Base-by-base conservation (phyloP, 2,797 vertebrate species). In the Enteromius paludinosus region DNA sequence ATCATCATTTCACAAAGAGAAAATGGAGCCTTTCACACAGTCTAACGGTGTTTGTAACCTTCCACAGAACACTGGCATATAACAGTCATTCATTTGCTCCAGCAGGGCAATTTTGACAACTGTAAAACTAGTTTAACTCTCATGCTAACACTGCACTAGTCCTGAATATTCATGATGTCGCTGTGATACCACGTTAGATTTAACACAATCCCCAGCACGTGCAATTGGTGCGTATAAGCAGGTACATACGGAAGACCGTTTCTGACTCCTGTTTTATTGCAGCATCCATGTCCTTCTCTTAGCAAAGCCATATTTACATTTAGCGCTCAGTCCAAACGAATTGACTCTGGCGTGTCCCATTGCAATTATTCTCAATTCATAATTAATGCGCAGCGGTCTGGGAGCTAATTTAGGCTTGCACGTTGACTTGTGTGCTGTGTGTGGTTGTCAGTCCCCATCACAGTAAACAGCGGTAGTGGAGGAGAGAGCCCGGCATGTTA, bases 341-440 rank as follows among this genome's bases (percentile, higher is more conserved):
- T 92, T 90, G 91, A 93, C 93, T 93, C 92, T 90, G 91, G 89
- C 88, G 64, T 92, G 92, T 94, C 92, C 93, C 93, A 91, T 83
- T 20, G 91, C 93, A 94, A 94, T 95, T 95, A 95, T 87, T 90
- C 87, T 90, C 91, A 90, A 94, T 94, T 95, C 91, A 94, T 95
- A 95, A 95, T 95, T 94, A 94, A 95, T 95, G 94, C 81, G 35
- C 82, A 89, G 89, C 89, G 92, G 93, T 89, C 92, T 93, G 91
- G 93, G 94, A 94, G 92, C 92, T 94, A 92, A 94, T 93, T 94
- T 94, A 94, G 91, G 93, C 90, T 91, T 90, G 90, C 92, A 89
- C 91, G 89, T 92, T 93, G 91, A 93, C 92, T 89, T 89, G 89
- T 91, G 88, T 87, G 89, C 90, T 92, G 91, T 91, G 90, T 92